Base-by-base conservation (phyloP, 2,888 invertebrate species). In the Pteria penguin region DNA sequence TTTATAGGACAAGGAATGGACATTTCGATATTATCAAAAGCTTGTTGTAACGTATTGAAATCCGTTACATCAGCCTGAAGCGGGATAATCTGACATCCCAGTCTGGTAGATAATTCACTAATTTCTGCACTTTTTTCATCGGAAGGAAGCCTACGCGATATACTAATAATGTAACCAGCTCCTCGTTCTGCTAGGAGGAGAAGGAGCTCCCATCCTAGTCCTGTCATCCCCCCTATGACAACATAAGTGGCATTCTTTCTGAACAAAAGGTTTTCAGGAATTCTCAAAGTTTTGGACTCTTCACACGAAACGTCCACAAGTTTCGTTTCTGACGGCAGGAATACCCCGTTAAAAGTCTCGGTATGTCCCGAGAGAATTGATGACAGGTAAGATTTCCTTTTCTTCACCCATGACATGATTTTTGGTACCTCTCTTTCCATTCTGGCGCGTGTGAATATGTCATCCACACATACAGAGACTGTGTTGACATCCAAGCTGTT, bases 141-240 rank as follows among this genome's bases (percentile, higher is more conserved):
- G 2, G 75, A 61, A 0, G 78, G 68, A 11, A 8, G 14, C 22
- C 83, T 66, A 36, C 86, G 65, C 8, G 82, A 78, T 5, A 87
- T 33, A 32, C 71, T 78, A n/a, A 69, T 72, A 18, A 87, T 71
- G 4, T 45, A n/a, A 11, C 85, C 84, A 4, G 83, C 86, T 1
- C 82, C 81, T 26, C 55, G 72, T 18, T 71, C 72, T 5, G 84
- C 82, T 3, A 87, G 31, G 14, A 74, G 63, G 8, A 77, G 57
- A 2, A 80, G 76, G 11, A 82, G 70, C 66, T 83, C 82, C 86
- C 87, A 85, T 14, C 87, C 87, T 22, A 87, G 77, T 0, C 87
- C 87, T 4, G 82, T 82, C 11, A 84, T 58, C 1, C 86, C 87
- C 22, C 87, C 87, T 26, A 83, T 76, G 26, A 87, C 79, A 8